phyloP scores from a whole-genome alignment of 2,888 invertebrate genomes.

The Amphipyra tragopoginis region DNA sequence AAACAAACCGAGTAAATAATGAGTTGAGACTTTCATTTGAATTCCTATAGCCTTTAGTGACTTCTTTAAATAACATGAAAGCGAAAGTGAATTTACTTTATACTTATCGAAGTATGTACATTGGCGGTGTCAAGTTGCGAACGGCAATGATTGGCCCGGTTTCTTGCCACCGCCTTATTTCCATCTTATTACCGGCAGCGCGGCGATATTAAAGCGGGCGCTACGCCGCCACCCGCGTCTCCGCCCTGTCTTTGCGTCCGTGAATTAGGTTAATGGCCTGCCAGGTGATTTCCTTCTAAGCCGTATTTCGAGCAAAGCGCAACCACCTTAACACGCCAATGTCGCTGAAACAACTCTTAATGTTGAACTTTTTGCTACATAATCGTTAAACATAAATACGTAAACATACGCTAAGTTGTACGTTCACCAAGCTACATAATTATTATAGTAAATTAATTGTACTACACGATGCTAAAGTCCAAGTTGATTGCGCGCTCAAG shows the following conservation, averaged over 20 bases:
- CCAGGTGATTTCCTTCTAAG: constrained; percentile 89
- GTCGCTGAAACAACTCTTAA: constrained; percentile 77
- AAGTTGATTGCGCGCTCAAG: too few relatives aligned
- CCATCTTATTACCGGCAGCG: constrained; percentile 89
- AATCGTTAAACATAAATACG: constrained; percentile 5
- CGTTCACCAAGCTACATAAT: background rate
- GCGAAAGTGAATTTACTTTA: constrained; percentile 57
- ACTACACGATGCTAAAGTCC: too few relatives aligned
- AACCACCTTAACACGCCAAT: constrained; percentile 83
- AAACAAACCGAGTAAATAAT: constrained; percentile 21
- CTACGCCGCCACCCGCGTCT: constrained; percentile 79
- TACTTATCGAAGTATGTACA: constrained; percentile 67
- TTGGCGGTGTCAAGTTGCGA: constrained; percentile 79
- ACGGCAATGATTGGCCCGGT: constrained; percentile 86
- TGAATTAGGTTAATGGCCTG: constrained; percentile 90
- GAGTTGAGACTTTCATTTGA: constrained; percentile 23
- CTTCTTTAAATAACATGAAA: constrained; percentile 45
- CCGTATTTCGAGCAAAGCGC: constrained; percentile 83
- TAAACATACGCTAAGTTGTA: background rate
- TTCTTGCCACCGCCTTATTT: constrained; percentile 87
- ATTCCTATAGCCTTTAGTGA: constrained; percentile 28
- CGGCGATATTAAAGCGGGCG: constrained; percentile 87
- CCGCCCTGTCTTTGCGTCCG: constrained; percentile 89
- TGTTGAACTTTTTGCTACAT: constrained; percentile 65
- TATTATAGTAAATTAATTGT: background rate